phyloP scores from a whole-genome alignment of 1,140 invertebrate genomes.

The Schlechtendalia chinensis region DNA sequence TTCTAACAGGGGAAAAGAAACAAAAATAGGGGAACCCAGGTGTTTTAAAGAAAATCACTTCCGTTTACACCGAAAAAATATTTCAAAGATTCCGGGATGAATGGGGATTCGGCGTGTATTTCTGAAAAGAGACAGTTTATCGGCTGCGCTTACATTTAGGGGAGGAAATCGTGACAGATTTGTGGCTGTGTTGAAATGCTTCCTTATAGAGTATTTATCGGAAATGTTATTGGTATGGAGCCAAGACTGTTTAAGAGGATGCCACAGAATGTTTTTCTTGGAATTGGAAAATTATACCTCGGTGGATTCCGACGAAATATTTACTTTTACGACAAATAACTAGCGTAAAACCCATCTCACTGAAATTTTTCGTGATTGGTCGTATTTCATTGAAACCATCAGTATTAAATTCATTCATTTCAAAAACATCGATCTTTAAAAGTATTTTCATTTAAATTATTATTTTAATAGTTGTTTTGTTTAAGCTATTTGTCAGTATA shows the following conservation, averaged over 20 bases:
- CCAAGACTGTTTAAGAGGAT: neutral
- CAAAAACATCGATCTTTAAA: neutral
- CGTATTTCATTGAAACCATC: too few relatives aligned
- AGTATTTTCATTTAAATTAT: neutral
- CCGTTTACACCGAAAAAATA: slow-evolving; percentile 30
- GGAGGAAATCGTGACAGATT: slow-evolving; percentile 12
- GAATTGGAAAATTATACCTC: slow-evolving; percentile 10
- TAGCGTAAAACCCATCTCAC: neutral
- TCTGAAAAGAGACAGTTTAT: slow-evolving; percentile 20
- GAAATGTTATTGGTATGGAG: slow-evolving; percentile 25
- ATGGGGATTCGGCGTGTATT: neutral
- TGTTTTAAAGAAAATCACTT: slow-evolving; percentile 48
- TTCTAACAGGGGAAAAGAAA: neutral
- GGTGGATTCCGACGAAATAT: neutral
- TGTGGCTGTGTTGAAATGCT: slow-evolving; percentile 25
- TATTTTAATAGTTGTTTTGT: neutral
- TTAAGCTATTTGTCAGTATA: too few relatives aligned
- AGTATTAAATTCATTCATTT: neutral
- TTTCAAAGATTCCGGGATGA: slow-evolving; percentile 32
- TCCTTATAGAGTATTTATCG: slow-evolving; percentile 33
- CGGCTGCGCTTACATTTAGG: neutral
- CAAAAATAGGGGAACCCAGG: slow-evolving; percentile 38
- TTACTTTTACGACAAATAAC: neutral
- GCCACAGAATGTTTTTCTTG: neutral
- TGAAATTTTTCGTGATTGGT: neutral